phyloP scores from a whole-genome alignment of 2,888 invertebrate genomes.

The Microplitis deprimator region DNA sequence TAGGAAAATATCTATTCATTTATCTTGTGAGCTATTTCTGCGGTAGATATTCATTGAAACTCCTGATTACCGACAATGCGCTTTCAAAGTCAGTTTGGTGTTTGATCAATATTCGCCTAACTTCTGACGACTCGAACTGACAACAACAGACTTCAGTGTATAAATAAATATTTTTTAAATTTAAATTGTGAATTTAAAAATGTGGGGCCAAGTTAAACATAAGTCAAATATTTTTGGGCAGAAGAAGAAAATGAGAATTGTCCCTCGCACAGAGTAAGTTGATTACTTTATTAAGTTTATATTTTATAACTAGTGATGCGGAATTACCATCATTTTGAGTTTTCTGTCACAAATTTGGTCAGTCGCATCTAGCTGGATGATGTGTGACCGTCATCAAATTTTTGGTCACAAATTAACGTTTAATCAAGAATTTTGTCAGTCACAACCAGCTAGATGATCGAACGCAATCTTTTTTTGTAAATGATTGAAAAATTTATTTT shows the following conservation, averaged over 20 bases:
- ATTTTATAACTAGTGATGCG: not conserved
- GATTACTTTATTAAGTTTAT: not conserved
- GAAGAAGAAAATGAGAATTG: slow-evolving; percentile 40
- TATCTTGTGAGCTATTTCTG: not conserved
- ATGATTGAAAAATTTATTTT: no score
- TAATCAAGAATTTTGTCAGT: no score
- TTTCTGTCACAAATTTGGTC: no score
- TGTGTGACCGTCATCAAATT: no score
- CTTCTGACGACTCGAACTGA: slow-evolving; percentile 35
- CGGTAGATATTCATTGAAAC: not conserved
- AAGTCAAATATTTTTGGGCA: slow-evolving; percentile 25
- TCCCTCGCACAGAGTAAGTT: slow-evolving; percentile 43
- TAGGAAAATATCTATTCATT: not conserved
- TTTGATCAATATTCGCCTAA: slow-evolving; percentile 49
- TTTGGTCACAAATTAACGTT: no score
- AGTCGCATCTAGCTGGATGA: no score
- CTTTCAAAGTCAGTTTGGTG: slow-evolving; percentile 26
- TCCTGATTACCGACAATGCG: not conserved
- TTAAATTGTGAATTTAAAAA: slow-evolving; percentile 15
- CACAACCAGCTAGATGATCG: no score
- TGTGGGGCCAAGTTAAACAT: slow-evolving; percentile 35
- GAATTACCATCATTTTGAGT: no score
- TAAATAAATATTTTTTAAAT: slow-evolving; percentile 16
- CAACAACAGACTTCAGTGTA: not conserved
- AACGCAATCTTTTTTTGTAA: no score